A percentile compares a stretch with the other conserved stretches of the same genome.
phyloP scores from a whole-genome alignment of 2,113 vertebrate species.

The Labeo rohita region DNA sequence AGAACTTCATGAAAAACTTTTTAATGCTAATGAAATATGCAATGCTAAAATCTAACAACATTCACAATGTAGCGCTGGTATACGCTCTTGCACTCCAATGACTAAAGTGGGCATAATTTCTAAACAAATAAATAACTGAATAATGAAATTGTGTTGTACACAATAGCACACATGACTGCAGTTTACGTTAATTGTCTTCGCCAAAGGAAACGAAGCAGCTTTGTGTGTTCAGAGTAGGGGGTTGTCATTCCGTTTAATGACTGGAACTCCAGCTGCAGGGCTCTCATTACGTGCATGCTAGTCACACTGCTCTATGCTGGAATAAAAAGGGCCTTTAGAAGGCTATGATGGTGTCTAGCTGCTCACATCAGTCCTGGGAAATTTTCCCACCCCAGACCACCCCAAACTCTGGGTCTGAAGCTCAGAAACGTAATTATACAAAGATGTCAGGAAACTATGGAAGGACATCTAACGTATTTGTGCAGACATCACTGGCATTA shows the following conservation, averaged over 20 bases:
- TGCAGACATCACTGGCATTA: background rate
- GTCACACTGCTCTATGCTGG: constrained; percentile 7
- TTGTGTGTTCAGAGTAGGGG: constrained; percentile 28
- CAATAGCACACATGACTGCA: background rate
- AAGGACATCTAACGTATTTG: background rate
- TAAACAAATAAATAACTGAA: constrained; percentile 19
- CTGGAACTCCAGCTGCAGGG: constrained; percentile 22
- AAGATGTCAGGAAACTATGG: background rate
- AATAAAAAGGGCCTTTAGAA: background rate
- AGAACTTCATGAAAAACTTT: background rate
- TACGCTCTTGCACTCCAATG: background rate
- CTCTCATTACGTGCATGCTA: constrained; percentile 20
- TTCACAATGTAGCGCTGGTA: background rate
- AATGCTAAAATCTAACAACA: constrained; percentile 1
- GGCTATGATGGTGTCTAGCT: constrained; percentile 8
- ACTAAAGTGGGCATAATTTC: constrained; percentile 13
- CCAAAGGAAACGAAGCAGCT: background rate
- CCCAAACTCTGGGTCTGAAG: background rate
- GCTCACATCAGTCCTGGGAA: background rate
- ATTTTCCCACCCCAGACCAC: background rate
- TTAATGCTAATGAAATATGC: background rate
- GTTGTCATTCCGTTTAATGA: constrained; percentile 19
- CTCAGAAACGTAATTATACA: background rate
- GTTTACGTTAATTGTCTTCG: background rate
- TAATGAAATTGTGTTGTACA: constrained; percentile 12